Evolutionary conservation across 2,797 vertebrate species (phyloP).

Genomic region (Micropoecilia bifurca): DNA sequence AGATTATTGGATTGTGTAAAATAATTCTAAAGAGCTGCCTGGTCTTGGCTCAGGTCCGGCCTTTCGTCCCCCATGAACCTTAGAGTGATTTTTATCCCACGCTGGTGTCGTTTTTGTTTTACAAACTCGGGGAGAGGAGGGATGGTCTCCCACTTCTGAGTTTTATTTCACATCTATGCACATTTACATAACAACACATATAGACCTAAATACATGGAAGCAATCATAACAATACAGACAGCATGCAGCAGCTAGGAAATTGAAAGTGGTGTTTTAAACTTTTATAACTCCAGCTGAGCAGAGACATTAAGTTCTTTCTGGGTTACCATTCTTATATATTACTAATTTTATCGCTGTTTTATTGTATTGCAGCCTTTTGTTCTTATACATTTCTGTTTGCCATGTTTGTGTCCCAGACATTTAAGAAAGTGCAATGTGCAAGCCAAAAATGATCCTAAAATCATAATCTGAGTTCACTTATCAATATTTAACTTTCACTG

Average conservation of each 20-base stretch:
- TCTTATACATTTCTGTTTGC: not conserved
- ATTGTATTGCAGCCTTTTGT: not conserved
- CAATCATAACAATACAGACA: not conserved
- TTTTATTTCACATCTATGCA: not conserved
- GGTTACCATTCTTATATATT: not conserved
- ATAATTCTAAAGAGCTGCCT: not conserved
- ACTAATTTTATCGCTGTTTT: no score
- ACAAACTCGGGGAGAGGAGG: not conserved
- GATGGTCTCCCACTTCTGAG: not conserved
- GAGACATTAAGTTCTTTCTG: not conserved
- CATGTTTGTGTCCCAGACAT: not conserved
- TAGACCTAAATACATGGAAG: not conserved
- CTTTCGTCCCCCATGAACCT: not conserved
- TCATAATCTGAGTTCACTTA: not conserved
- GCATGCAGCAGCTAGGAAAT: not conserved
- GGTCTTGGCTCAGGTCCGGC: not conserved
- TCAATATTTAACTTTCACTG: not conserved
- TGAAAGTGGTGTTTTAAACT: not conserved
- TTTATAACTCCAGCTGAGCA: not conserved
- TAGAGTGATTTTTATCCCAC: not conserved
- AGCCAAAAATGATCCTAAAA: not conserved
- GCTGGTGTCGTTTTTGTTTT: not conserved
- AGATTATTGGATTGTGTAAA: not conserved
- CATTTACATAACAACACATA: not conserved
- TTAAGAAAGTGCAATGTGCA: not conserved